Evolutionary conservation across 2,797 vertebrate genomes (phyloP), one percentile per base, ranked within the genome.

Genomic region (Telmatherina bonti): DNA sequence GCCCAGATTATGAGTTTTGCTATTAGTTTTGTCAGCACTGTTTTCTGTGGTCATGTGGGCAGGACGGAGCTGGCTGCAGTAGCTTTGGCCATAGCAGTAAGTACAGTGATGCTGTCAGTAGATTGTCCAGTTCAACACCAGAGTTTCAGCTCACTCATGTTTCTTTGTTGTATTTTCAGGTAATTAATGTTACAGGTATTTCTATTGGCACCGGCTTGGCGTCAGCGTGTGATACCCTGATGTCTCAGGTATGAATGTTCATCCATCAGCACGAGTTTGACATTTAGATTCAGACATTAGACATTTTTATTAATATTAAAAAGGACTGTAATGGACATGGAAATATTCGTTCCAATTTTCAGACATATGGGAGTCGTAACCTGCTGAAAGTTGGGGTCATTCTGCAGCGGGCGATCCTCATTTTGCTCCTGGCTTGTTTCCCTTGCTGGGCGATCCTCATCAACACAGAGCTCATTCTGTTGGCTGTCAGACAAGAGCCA

Each of bases 361-460:
- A 98, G 97, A 96, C 94, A 0, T 97, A 88, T 0, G 97, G 97
- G 0, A 72, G 95, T 62, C 84, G 85, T 41, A 97, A 97, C 88
- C 79, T 96, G 70, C 90, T 92, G 74, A 86, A 85, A 8, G 92
- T 97, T 52, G 97, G 96, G 5, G 92, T 95, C 41, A 95, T 98
- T 78, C 80, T 97, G 53, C 97, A 98, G 84, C 88, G 87, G 0
- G 92, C 92, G 0, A 61, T 88, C 36, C 91, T 98, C 49, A 95
- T 97, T 67, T 88, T 97, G 29, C 71, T 96, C 1, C 91, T 98
- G 7, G 93, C 93, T 5, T 97, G 96, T 89, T 95, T 96, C 62
- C 96, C 96, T 3, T 97, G 96, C 89, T 98, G 96, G 95, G 96
- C 96, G 0, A 31, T 98, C 68, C 96, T 98, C 75, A 73, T 97